phyloP scores from a whole-genome alignment of 1,140 invertebrate species.

The Vanessa atalanta region DNA sequence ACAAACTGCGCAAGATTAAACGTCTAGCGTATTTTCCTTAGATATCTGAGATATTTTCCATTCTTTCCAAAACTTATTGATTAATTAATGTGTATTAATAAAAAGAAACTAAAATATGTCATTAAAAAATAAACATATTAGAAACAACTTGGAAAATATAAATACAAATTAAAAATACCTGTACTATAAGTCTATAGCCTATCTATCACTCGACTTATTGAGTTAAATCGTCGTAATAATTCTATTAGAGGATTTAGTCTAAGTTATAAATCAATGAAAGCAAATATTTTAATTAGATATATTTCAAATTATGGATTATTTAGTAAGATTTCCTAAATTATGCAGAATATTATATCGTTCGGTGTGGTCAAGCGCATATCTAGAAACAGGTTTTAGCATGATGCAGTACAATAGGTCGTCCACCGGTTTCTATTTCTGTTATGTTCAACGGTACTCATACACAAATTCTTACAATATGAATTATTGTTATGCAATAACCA shows the following conservation, averaged over 20 bases:
- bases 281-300: neutral
- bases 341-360: slow-evolving; percentile 14
- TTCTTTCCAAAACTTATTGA: too few relatives aligned
- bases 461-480: slow-evolving; percentile 9
- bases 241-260: too few relatives aligned
- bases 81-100: too few relatives aligned
- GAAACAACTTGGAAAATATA: too few relatives aligned
- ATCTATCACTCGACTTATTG: too few relatives aligned
- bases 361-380: slow-evolving; percentile 35
- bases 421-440: slow-evolving; percentile 41
- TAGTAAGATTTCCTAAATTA: neutral
- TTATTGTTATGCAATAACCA: neutral
- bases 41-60: too few relatives aligned
- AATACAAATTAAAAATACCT: too few relatives aligned
- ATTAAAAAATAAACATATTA: too few relatives aligned
- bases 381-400: slow-evolving; percentile 45
- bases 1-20: neutral
- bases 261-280: neutral
- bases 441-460: slow-evolving; percentile 39
- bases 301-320: neutral
- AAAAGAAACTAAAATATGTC: too few relatives aligned
- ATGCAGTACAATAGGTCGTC: slow-evolving; percentile 40
- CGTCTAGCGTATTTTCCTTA: neutral
- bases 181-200: too few relatives aligned
- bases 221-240: too few relatives aligned